phyloP scores from a whole-genome alignment of 2,113 vertebrate genomes.

The Pseudopodoces humilis region DNA sequence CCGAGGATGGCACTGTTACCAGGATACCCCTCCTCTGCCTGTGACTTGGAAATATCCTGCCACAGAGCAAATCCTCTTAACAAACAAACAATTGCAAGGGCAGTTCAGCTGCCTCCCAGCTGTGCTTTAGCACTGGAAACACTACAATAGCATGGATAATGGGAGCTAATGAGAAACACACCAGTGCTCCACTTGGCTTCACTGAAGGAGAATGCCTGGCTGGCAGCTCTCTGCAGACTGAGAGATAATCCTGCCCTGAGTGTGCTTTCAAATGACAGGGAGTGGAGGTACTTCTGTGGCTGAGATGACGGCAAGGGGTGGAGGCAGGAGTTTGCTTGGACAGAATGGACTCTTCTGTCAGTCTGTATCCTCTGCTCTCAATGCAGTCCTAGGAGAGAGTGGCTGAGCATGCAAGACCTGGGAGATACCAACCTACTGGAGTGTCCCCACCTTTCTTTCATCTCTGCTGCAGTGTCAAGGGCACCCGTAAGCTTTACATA shows the following conservation, averaged over 20 bases:
- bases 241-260: background rate
- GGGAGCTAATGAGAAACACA: background rate
- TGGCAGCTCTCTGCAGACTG: background rate
- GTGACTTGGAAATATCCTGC: background rate
- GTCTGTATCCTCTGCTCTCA: background rate
- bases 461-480: background rate
- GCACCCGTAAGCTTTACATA: background rate
- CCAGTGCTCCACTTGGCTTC: background rate
- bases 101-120: background rate
- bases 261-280: background rate
- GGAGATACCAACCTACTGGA: background rate
- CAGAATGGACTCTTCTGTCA: background rate
- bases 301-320: background rate
- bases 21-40: background rate
- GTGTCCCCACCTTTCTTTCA: background rate
- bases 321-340: background rate
- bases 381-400: background rate
- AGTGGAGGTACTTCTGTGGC: background rate
- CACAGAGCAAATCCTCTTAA: constrained; percentile 9
- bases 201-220: background rate
- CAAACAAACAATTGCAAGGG: background rate
- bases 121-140: background rate
- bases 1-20: background rate
- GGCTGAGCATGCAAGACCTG: background rate
- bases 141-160: background rate